phyloP scores from a whole-genome alignment of 2,888 invertebrate species.

The Hipparchia sbordonii region DNA sequence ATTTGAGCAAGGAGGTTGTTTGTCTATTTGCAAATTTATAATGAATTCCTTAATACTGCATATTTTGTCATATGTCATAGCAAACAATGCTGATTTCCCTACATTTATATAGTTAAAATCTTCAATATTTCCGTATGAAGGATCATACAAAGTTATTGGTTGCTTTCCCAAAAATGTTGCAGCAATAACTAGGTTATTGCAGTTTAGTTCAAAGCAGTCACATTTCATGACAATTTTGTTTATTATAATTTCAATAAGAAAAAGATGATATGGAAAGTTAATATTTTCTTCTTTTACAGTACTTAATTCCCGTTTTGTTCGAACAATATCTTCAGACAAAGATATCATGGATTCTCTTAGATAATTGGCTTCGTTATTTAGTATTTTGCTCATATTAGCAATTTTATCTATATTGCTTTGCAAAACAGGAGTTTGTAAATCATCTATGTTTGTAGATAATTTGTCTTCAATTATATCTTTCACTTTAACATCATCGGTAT shows the following conservation, averaged over 20 bases:
- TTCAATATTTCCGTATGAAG: constrained; percentile 66
- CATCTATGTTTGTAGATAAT: constrained; percentile 43
- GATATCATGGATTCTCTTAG: constrained; percentile 67
- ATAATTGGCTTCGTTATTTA: constrained; percentile 71
- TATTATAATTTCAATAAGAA: constrained; percentile 71
- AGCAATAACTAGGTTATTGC: constrained; percentile 70
- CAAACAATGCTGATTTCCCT: constrained; percentile 73
- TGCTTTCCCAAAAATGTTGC: constrained; percentile 70
- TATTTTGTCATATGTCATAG: constrained; percentile 78
- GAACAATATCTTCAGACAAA: constrained; percentile 63
- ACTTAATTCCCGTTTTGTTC: constrained; percentile 60
- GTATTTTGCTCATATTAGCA: constrained; percentile 67
- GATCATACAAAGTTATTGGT: constrained; percentile 69
- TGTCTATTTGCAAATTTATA: constrained; percentile 62
- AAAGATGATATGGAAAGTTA: constrained; percentile 73
- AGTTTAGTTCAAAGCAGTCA: constrained; percentile 74
- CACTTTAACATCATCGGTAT: constrained; percentile 38
- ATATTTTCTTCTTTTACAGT: constrained; percentile 52
- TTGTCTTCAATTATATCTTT: constrained; percentile 8
- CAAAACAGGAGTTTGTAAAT: constrained; percentile 48
- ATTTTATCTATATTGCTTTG: constrained; percentile 42
- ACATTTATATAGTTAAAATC: constrained; percentile 67
- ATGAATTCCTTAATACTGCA: constrained; percentile 67
- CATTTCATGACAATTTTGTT: constrained; percentile 79
- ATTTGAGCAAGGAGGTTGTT: constrained; percentile 71